Conservation (phyloP, 2,113 vertebrate genomes). For the Micronycteris hirsuta region DNA sequence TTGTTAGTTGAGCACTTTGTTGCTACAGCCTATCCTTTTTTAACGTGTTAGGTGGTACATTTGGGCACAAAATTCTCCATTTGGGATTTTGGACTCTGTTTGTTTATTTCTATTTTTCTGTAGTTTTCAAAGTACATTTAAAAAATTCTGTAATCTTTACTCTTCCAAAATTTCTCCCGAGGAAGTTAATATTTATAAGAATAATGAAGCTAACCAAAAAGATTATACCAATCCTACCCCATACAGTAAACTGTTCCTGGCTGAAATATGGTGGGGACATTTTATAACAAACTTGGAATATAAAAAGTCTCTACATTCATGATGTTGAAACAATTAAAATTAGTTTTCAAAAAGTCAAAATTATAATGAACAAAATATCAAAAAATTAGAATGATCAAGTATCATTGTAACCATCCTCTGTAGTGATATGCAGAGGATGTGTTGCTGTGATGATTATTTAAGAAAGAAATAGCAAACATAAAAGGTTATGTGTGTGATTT, state of each 20-base stretch:
- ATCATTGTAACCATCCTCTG: background rate
- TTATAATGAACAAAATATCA: background rate
- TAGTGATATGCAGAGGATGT: background rate
- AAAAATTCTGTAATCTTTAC: background rate
- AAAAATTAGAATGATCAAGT: background rate
- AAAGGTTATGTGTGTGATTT: background rate
- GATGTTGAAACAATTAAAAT: background rate
- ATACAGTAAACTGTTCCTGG: background rate
- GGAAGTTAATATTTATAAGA: background rate
- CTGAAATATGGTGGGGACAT: background rate
- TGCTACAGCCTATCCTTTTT: background rate
- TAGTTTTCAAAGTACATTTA: background rate
- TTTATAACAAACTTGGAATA: background rate
- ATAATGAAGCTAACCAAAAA: background rate
- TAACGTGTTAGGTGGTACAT: background rate
- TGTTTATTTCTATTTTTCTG: background rate
- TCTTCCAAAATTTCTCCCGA: background rate
- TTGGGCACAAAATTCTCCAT: background rate
- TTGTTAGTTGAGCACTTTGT: background rate
- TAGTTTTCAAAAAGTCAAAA: background rate
- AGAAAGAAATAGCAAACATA: background rate
- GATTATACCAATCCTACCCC: background rate
- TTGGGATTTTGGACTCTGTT: background rate
- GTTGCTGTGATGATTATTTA: background rate
- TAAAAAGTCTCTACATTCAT: background rate